phyloP scores from a whole-genome alignment of 2,888 invertebrate genomes.

The Oxyteleia sp. region DNA sequence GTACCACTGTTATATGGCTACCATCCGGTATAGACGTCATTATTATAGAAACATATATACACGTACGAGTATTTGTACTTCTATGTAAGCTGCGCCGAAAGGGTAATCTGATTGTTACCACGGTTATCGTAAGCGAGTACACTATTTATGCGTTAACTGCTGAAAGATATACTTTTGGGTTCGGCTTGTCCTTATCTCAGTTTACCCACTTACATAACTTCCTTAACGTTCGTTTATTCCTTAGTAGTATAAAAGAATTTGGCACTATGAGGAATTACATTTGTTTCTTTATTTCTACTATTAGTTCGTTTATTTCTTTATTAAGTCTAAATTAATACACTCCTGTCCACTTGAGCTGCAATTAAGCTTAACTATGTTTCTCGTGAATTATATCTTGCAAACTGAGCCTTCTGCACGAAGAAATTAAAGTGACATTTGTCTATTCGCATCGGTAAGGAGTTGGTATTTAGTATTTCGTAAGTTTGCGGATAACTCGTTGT shows the following conservation, averaged over 20 bases:
- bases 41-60: conserved; percentile 45
- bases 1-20: conserved; percentile 59
- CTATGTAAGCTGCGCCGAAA: conserved; percentile 45
- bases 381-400: background rate
- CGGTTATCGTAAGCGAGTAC: background rate
- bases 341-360: background rate
- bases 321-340: no score
- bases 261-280: conserved; percentile 66
- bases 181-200: conserved; percentile 4
- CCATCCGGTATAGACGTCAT: conserved; percentile 57
- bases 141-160: background rate
- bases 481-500: conserved; percentile 32
- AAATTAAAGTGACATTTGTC: conserved; percentile 52
- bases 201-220: background rate
- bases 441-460: conserved; percentile 24
- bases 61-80: conserved; percentile 44
- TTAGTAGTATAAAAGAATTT: conserved; percentile 55
- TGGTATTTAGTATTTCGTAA: conserved; percentile 68
- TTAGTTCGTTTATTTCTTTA: conserved; percentile 1
- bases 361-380: conserved; percentile 15
- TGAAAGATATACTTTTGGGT: conserved; percentile 19
- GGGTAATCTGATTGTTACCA: conserved; percentile 21
- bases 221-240: conserved; percentile 26
- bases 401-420: background rate
- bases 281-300: no score